Conservation (phyloP, 2,888 invertebrate genomes). For the Drosophila demipolita region DNA sequence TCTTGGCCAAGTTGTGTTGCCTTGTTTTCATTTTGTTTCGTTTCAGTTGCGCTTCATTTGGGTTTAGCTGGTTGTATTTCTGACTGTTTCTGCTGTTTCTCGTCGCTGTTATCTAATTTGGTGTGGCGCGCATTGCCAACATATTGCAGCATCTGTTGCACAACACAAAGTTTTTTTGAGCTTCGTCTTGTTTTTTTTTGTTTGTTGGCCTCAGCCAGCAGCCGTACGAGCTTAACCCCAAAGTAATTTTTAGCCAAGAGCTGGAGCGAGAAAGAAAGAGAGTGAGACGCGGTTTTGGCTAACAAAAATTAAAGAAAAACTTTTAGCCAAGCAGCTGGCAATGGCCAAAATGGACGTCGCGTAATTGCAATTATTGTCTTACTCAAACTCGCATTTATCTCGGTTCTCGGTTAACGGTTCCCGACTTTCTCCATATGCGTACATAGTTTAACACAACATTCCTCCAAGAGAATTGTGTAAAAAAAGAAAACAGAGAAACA, state of each 20-base stretch:
- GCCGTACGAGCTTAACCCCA: constrained; percentile 57
- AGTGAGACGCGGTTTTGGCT: neutral
- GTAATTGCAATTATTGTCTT: constrained; percentile 76
- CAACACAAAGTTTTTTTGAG: constrained; percentile 57
- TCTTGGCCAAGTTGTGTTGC: constrained; percentile 52
- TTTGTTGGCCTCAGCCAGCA: constrained; percentile 23
- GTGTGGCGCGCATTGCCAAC: constrained; percentile 50
- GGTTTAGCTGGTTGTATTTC: constrained; percentile 10
- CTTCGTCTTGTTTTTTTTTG: constrained; percentile 7
- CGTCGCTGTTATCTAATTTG: constrained; percentile 55
- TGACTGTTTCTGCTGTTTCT: constrained; percentile 21
- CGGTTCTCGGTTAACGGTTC: neutral
- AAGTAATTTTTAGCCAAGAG: constrained; percentile 54
- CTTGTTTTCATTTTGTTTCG: constrained; percentile 12
- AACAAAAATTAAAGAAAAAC: constrained; percentile 7
- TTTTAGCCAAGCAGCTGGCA: constrained; percentile 50
- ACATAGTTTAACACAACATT: constrained; percentile 19
- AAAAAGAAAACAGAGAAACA: neutral
- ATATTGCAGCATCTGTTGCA: constrained; percentile 80
- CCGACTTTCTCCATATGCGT: neutral
- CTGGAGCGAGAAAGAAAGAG: neutral
- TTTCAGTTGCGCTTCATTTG: constrained; percentile 9
- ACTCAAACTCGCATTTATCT: constrained; percentile 65
- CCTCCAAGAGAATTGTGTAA: neutral
- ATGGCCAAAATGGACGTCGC: constrained; percentile 51